Base-by-base conservation (phyloP, 1,140 invertebrate species). In the Atta texana region DNA sequence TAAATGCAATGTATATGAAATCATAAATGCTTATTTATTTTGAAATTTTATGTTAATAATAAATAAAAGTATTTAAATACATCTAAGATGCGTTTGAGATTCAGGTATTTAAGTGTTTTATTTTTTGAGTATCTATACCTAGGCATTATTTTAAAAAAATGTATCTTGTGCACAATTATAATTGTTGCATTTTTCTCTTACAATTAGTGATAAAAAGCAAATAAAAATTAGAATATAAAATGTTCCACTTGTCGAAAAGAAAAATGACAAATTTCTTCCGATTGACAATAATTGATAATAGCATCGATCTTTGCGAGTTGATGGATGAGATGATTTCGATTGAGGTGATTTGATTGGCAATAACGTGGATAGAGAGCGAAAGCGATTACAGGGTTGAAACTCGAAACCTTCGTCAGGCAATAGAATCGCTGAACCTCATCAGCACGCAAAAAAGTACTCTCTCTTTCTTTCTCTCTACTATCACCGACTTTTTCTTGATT, bases 351-450 rank as follows among this genome's bases (percentile, higher is more conserved):
- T 71, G 63, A 81, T 71, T 81, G n/a, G 51, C 31, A 55, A 81
- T 81, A 81, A 81, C n/a, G 63, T 39, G 7, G n/a, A 69, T 81
- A 57, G 77, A 31, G 64, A 71, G 21, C 34, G 34, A 81, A 81
- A 81, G 12, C 39, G 75, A 59, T 81, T 39, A 28, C 66, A 63
- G 24, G 21, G 21, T 34, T 57, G 31, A 57, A 34, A 71, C 5
- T 59, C 34, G 21, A 44, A 81, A 66, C n/a, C 14, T 21, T 57
- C 49, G 14, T 71, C 66, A 71, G 21, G 16, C 31, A 8, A 14
- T 12, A n/a, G n/a, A 24, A 55, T 39, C 31, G 77, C 28, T 28
- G 34, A n/a, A 49, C 12, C 64, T 71, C 64, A 81, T 81, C 51
- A 28, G 34, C 21, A 57, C 53, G 64, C 51, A 55, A 81, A 81